Percentiles rank a stretch among this genome's conserved stretches.
These are phyloP conservation scores for Mus spretus DNA, from an alignment of 2,797 vertebrate genomes.

Conservation along the genomic window DNA sequence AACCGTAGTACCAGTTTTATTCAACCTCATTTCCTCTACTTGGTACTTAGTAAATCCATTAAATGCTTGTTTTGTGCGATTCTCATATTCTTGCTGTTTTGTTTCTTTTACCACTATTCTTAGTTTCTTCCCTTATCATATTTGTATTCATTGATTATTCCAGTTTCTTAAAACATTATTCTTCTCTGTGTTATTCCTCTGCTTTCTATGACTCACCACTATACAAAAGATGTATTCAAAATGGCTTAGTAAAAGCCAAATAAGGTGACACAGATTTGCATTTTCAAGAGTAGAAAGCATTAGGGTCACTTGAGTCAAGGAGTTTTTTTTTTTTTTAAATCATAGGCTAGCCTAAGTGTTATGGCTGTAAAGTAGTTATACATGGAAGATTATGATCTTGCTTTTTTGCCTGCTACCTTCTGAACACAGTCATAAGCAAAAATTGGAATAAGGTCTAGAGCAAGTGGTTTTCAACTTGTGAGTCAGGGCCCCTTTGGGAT, in stretches of 20 bases:
- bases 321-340: not conserved
- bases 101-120: constrained; percentile 24
- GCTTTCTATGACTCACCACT: constrained; percentile 55
- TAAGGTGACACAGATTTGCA: not conserved
- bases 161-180: constrained; percentile 56
- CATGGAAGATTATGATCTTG: not conserved
- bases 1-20: constrained; percentile 60
- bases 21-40: constrained; percentile 15
- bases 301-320: not conserved
- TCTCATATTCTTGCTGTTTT: constrained; percentile 19
- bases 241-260: constrained; percentile 8
- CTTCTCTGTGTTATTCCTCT: constrained; percentile 63
- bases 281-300: not conserved
- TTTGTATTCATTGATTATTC: constrained; percentile 58
- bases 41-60: constrained; percentile 6
- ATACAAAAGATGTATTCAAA: constrained; percentile 55
- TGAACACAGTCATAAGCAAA: constrained; percentile 50
- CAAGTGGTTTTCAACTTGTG: not conserved
- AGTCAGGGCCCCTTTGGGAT: not conserved
- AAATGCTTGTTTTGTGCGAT: constrained; percentile 56
- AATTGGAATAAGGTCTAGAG: not conserved
- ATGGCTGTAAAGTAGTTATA: constrained; percentile 50
- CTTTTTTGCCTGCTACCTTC: constrained; percentile 48
- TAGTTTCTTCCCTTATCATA: constrained; percentile 48
- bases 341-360: constrained; percentile 23